Percentiles rank a stretch among this genome's conserved stretches.
These are phyloP conservation scores for Chloromyia formosa DNA, from an alignment of 2,888 invertebrate genomes.

Conservation along the genomic window DNA sequence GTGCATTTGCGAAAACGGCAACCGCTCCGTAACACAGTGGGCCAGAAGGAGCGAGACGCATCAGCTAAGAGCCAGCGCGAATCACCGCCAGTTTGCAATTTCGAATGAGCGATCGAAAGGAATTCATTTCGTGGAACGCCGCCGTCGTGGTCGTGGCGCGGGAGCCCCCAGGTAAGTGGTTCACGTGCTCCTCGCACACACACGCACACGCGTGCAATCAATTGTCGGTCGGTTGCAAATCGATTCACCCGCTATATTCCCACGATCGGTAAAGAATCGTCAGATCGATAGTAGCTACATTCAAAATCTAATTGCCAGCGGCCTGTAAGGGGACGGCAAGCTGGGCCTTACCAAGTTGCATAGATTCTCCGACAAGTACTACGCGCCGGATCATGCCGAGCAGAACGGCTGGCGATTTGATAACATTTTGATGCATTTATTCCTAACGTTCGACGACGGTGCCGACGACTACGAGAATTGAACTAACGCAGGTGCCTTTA, in stretches of 20 bases:
- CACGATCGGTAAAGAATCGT: constrained; percentile 50
- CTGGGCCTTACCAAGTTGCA: constrained; percentile 67
- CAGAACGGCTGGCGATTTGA: constrained; percentile 71
- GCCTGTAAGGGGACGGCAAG: constrained; percentile 70
- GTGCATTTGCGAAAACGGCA: constrained; percentile 1
- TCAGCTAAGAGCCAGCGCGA: not conserved
- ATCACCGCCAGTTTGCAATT: not conserved
- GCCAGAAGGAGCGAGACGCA: too few species aligned
- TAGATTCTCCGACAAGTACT: constrained; percentile 69
- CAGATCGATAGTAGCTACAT: constrained; percentile 69
- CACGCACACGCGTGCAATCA: too few species aligned
- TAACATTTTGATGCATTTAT: constrained; percentile 71
- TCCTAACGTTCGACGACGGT: constrained; percentile 69
- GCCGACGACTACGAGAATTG: constrained; percentile 53
- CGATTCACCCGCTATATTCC: constrained; percentile 49
- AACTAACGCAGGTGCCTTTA: not conserved
- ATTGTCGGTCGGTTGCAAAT: constrained; percentile 65
- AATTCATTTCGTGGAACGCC: constrained; percentile 26
- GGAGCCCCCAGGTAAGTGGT: too few species aligned
- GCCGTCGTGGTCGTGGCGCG: constrained; percentile 27
- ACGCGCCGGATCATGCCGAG: constrained; percentile 68
- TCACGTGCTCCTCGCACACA: too few species aligned
- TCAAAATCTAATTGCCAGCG: constrained; percentile 70
- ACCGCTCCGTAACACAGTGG: not conserved
- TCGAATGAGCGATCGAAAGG: constrained; percentile 40